Evolutionary conservation across 2,888 invertebrate species (phyloP), one percentile per base, ranked within the genome.

Genomic region (Patella caerulea): DNA sequence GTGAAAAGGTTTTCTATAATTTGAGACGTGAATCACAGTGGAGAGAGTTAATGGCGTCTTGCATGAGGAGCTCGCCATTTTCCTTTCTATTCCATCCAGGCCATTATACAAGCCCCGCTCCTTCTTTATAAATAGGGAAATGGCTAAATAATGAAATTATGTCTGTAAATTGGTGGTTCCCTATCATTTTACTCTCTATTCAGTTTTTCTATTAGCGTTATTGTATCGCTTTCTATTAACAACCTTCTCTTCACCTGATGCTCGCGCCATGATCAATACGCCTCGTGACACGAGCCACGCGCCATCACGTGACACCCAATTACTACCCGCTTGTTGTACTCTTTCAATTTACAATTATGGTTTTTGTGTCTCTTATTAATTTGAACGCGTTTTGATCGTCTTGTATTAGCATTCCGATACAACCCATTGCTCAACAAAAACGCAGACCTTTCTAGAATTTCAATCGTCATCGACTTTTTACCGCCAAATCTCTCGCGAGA

Each of bases 61-160:
- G 76, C 76, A 76, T 72, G 76, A 76, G 76, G 34, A 72, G 59
- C 59, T 72, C 45, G 45, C 45, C 45, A 45, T 45, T 45, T 45
- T 45, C 45, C 75, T 24, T 54, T 59, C 59, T 34, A 19, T 54
- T 70, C 19, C 59, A n/a, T 17, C 65, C 19, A 52, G 29, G 75
- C 75, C 75, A 75, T 75, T 75, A 70, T 70, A 70, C 52, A 59
- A 45, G 24, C 52, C 15, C 70, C 19, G 54, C 69, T 45, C 70
- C 73, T 73, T 77, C 77, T 65, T 55, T 54, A 74, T 71, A 78
- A 76, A 76, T 73, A 70, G 56, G 55, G 77, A 77, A 82, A 74
- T 76, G 82, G 72, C 78, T 75, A 17, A 77, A 83, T 88, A 88
- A 88, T 88, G 84, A 79, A 85, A 86, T 88, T 88, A 88, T 82